These are phyloP conservation scores for Odocoileus virginianus DNA, from an alignment of 2,113 vertebrate species.

Conservation along the genomic window DNA sequence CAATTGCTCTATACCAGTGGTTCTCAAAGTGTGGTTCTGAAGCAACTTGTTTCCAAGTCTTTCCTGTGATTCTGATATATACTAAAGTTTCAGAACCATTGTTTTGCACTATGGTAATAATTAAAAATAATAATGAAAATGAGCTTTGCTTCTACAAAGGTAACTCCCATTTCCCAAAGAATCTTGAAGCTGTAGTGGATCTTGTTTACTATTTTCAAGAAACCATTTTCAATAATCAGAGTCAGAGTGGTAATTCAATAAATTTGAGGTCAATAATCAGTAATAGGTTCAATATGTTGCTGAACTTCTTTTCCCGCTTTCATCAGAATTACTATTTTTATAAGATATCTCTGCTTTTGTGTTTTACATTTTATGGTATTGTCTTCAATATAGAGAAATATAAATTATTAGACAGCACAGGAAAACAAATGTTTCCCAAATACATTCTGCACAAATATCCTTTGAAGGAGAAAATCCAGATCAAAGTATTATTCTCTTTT, in stretches of 20 bases:
- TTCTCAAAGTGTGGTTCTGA: not conserved
- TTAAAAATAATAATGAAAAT: not conserved
- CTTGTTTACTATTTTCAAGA: not conserved
- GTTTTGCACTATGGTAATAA: not conserved
- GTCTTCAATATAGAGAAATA: not conserved
- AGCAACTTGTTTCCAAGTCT: not conserved
- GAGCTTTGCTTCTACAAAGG: not conserved
- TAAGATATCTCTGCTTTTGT: not conserved
- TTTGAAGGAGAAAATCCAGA: not conserved
- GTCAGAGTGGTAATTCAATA: not conserved
- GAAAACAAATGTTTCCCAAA: not conserved
- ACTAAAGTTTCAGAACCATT: not conserved
- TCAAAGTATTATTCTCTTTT: not conserved
- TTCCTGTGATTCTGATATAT: not conserved
- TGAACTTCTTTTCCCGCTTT: not conserved
- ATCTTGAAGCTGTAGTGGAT: not conserved
- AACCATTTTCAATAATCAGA: not conserved
- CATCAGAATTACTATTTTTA: not conserved
- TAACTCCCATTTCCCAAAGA: not conserved
- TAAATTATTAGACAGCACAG: not conserved
- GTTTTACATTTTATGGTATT: not conserved
- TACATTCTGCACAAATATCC: not conserved
- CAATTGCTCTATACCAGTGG: not conserved
- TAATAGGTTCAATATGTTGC: not conserved
- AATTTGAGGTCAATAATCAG: not conserved